Base-by-base conservation (phyloP, 2,888 invertebrate genomes). In the Globia sparganii region DNA sequence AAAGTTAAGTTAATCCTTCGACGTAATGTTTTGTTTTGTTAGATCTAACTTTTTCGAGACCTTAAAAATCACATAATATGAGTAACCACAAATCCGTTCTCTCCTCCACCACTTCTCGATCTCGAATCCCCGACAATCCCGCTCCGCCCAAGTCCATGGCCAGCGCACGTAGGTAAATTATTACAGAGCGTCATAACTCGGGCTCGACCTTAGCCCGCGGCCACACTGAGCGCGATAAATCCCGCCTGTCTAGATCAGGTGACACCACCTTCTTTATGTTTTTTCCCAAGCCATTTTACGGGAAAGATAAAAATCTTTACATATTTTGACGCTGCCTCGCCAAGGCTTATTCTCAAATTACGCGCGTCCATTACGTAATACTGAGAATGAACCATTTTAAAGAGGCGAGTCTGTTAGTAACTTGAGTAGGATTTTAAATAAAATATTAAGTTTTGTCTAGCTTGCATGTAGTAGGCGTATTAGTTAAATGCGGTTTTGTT, bases 201-300 rank as follows among this genome's bases (percentile, higher is more conserved):
- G 74, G 91, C 88, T 91, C 93, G 94, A 94, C 95, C 96, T 97
- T 93, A 96, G 95, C 96, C 95, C 94, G 93, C 92, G 96, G 96
- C 95, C 96, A 96, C 96, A 96, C 95, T 92, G 94, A 92, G 93
- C 86, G 91, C 91, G 77, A 95, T 96, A 95, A 96, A 96, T 96
- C 96, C 89, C 88, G 86, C 87, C 94, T 95, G 96, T 96, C 96
- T 92, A 94, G 96, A 95, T 96, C 96, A 97, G 97, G 97, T 97
- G 97, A 97, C 97, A 96, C 96, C 95, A 94, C 95, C 96, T 97
- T 96, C 96, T 97, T 97, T 97, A 97, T 97, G 97, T 97, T 97
- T 97, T 97, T 97, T 97, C 97, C 96, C 97, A 97, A 96, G 96
- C 96, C 95, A 94, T 97, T 97, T 97, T 96, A 97, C 96, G 95